Conservation (phyloP, 2,113 vertebrate genomes). For the Ictidomys tridecemlineatus region DNA sequence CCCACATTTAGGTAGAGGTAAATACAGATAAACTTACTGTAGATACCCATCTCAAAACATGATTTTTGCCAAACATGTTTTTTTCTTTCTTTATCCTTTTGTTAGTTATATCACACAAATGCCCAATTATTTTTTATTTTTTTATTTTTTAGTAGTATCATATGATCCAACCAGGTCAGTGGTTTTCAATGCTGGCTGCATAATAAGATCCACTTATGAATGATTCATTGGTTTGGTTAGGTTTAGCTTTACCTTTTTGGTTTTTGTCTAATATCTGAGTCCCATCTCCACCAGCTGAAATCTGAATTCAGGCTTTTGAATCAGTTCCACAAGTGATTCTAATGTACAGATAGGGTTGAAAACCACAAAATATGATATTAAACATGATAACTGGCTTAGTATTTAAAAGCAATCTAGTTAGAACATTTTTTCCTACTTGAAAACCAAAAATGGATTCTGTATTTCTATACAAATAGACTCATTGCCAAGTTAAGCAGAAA, state of each 20-base stretch:
- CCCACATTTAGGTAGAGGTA: too few species aligned
- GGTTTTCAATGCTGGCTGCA: too few species aligned
- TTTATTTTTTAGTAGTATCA: too few species aligned
- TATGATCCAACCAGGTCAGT: too few species aligned
- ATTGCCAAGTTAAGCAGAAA: constrained; percentile 46
- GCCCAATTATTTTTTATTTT: too few species aligned
- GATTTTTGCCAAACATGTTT: too few species aligned
- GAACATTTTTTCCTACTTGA: neutral
- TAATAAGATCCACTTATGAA: too few species aligned
- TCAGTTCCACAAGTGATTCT: neutral
- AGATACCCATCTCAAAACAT: too few species aligned
- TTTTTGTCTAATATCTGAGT: neutral
- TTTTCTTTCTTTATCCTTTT: too few species aligned
- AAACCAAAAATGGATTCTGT: neutral
- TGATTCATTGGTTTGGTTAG: neutral
- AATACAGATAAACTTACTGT: too few species aligned
- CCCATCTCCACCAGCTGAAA: neutral
- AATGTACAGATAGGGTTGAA: neutral
- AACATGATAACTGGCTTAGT: neutral
- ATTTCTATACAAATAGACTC: neutral
- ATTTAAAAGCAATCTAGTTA: neutral
- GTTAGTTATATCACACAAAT: too few species aligned
- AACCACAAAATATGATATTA: constrained; percentile 7
- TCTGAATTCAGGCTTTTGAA: neutral
- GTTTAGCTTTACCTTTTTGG: neutral